These are phyloP conservation scores for Nomada hirtipes DNA, from an alignment of 2,888 invertebrate genomes.

Conservation along the genomic window DNA sequence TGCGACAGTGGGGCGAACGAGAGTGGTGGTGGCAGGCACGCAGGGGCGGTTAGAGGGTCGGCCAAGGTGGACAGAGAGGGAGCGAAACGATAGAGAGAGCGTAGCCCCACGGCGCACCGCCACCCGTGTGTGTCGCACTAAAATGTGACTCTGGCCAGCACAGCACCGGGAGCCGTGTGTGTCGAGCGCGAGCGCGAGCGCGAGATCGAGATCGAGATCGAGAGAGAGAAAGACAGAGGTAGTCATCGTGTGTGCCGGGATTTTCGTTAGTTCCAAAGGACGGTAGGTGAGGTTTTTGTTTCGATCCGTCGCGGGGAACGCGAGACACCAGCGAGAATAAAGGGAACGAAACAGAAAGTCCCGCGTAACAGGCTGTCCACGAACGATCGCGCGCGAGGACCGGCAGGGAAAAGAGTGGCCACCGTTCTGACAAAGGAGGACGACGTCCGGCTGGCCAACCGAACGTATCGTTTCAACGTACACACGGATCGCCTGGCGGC, in stretches of 20 bases:
- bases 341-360: too few relatives aligned
- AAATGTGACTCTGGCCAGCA: conserved; percentile 79
- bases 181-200: conserved; percentile 47
- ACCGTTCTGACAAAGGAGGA: neutral
- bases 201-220: conserved; percentile 31
- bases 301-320: neutral
- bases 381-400: too few relatives aligned
- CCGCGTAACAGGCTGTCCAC: too few relatives aligned
- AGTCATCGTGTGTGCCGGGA: conserved; percentile 48
- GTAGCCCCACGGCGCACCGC: conserved; percentile 74
- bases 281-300: conserved; percentile 1
- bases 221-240: conserved; percentile 28
- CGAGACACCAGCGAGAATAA: neutral
- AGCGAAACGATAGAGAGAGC: conserved; percentile 51
- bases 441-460: conserved; percentile 27
- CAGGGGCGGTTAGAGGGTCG: conserved; percentile 48
- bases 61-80: conserved; percentile 49
- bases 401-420: neutral
- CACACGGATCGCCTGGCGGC: neutral
- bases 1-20: conserved; percentile 20
- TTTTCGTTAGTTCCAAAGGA: conserved; percentile 54
- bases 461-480: conserved; percentile 70
- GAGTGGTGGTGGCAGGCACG: conserved; percentile 40
- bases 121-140: conserved; percentile 75
- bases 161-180: conserved; percentile 69